A percentile compares a stretch with the other conserved stretches of the same genome.
Evolutionary conservation across 64 coral and sea anemone species (phyloP).

Genomic region (Montipora foliosa): DNA sequence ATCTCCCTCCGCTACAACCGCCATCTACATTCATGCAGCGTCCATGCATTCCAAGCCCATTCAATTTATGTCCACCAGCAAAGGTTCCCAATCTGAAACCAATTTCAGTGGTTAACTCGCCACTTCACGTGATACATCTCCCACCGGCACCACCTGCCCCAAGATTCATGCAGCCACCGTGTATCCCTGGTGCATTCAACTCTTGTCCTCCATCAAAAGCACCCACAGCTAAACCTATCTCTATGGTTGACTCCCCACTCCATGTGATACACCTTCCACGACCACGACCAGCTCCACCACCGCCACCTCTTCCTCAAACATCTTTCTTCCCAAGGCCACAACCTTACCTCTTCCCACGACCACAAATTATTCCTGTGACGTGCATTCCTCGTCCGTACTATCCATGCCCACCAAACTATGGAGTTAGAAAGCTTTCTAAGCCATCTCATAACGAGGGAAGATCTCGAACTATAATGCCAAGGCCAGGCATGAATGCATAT

Average conservation of each 20-base stretch:
- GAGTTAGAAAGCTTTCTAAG: slow-evolving; percentile 24
- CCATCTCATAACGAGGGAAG: slow-evolving; percentile 22
- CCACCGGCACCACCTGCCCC: not conserved
- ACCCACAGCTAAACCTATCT: not conserved
- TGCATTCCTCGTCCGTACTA: slow-evolving; percentile 32
- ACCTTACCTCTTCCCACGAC: not conserved
- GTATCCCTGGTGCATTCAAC: slow-evolving; percentile 33
- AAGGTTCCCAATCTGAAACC: not conserved
- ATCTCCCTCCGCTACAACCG: not conserved
- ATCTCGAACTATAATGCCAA: slow-evolving; percentile 20
- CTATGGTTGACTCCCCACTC: not conserved
- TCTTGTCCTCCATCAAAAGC: slow-evolving; percentile 15
- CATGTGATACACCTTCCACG: slow-evolving; percentile 29
- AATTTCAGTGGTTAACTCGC: not conserved
- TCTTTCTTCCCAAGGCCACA: not conserved
- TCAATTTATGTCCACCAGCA: slow-evolving; percentile 18
- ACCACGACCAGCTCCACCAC: slow-evolving; percentile 16
- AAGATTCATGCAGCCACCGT: slow-evolving; percentile 12
- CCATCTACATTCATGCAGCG: not conserved
- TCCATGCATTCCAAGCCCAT: slow-evolving; percentile 38
- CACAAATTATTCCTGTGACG: slow-evolving; percentile 3
- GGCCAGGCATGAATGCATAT: not conserved
- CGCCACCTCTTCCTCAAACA: not conserved
- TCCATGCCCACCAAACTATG: slow-evolving; percentile 17
- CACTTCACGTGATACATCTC: slow-evolving; percentile 21